Base-by-base conservation (phyloP, 2,888 invertebrate genomes). In the Microctonus brassicae region DNA sequence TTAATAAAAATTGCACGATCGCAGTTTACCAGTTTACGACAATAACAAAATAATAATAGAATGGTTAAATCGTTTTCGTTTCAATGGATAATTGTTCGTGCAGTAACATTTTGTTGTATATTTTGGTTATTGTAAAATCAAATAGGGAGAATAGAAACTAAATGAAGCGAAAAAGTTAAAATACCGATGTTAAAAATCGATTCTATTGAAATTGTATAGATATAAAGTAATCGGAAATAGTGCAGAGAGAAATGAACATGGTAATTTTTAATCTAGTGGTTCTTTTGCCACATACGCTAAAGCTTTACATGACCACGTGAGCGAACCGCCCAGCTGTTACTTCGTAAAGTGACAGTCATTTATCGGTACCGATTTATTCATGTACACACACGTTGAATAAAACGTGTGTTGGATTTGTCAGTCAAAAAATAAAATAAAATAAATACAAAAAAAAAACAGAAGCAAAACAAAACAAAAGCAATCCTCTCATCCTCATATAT, bases 261-360 rank as follows among this genome's bases (percentile, higher is more conserved):
- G 73, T 58, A 70, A 75, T 73, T 73, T 76, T 76, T 76, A 76
- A 76, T 76, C 75, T 69, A 69, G 62, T 52, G 73, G 72, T 75
- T 75, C 74, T 74, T 70, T 73, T 70, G 70, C 72, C 72, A 60
- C 66, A 47, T 17, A 17, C 47, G 69, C 69, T 73, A 69, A 72
- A 72, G 72, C 73, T 63, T 69, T 64, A 73, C 34, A 66, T 47
- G 68, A 68, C 73, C 69, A 64, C 73, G 69, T 69, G 61, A 72
- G 68, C 65, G 58, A 62, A 76, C 57, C 39, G 26, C n/a, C 22
- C 67, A 70, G 69, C 64, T 70, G 65, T 62, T 68, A 73, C 72
- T 70, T 62, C 24, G 57, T 66, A 34, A 61, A 62, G 53, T 39
- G 63, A 62, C 67, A 64, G 70, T 75, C 73, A 72, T 74, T 76